These are phyloP conservation scores for Betta splendens DNA, from an alignment of 2,797 vertebrate species.

Conservation along the genomic window DNA sequence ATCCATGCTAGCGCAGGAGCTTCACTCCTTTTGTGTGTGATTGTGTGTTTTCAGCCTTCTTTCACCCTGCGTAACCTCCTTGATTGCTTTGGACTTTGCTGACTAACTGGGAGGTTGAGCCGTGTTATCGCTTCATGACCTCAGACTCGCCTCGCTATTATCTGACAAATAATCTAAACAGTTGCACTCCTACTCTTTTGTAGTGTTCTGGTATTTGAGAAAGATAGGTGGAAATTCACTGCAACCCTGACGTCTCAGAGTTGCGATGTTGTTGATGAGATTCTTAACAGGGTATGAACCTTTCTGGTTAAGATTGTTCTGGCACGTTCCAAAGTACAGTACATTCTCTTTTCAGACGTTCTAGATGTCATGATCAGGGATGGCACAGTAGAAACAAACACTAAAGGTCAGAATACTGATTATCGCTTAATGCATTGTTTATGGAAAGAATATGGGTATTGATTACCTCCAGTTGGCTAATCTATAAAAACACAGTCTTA, in stretches of 20 bases:
- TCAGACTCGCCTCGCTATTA: slow-evolving; percentile 41
- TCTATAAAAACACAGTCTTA: slow-evolving; percentile 44
- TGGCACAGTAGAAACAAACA: slow-evolving; percentile 7
- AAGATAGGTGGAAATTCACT: slow-evolving; percentile 36
- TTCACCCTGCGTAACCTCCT: slow-evolving; percentile 8
- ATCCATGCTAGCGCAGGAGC: background rate
- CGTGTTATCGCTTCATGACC: slow-evolving; percentile 42
- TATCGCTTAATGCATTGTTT: slow-evolving; percentile 38
- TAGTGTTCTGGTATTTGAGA: slow-evolving; percentile 23
- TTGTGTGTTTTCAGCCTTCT: background rate
- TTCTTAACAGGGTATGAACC: slow-evolving; percentile 8
- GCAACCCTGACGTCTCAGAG: slow-evolving; percentile 7
- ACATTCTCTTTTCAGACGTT: slow-evolving; percentile 38
- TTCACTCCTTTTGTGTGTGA: background rate
- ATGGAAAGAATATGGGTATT: slow-evolving; percentile 46
- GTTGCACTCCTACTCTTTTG: slow-evolving; percentile 9
- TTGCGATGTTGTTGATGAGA: background rate
- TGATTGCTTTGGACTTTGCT: slow-evolving; percentile 41
- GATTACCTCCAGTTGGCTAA: slow-evolving; percentile 49
- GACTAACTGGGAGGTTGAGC: slow-evolving; percentile 27
- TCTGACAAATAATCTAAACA: slow-evolving; percentile 40
- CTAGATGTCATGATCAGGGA: slow-evolving; percentile 35
- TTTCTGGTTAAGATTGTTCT: slow-evolving; percentile 12
- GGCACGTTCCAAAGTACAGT: slow-evolving; percentile 23
- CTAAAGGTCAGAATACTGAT: slow-evolving; percentile 20